Evolutionary conservation across 2,797 vertebrate species (phyloP).

Genomic region (Alosa sapidissima): DNA sequence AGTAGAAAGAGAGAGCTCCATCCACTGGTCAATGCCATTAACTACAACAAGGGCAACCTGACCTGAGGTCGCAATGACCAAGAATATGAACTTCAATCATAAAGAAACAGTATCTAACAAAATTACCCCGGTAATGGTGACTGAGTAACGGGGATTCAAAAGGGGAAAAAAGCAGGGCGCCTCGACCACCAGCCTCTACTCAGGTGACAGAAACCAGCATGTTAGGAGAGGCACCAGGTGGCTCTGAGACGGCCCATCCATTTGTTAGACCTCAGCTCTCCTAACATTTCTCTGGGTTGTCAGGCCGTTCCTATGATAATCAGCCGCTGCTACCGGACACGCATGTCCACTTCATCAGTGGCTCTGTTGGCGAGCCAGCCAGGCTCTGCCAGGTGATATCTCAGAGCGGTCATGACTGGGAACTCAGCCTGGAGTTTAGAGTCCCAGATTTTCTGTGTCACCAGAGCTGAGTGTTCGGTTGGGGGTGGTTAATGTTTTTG

Average conservation of each 20-base stretch:
- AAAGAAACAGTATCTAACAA: neutral
- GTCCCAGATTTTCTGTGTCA: neutral
- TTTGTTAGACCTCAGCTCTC: neutral
- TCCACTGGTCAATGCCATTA: neutral
- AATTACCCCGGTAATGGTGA: neutral
- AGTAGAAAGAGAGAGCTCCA: neutral
- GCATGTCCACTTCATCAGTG: neutral
- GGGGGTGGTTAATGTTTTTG: neutral
- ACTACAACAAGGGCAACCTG: neutral
- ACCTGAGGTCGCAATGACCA: neutral
- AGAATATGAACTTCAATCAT: neutral
- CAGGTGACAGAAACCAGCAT: neutral
- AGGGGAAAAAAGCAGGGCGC: neutral
- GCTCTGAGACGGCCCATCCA: neutral
- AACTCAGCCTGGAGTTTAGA: neutral
- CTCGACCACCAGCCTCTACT: neutral
- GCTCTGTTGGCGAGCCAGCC: neutral
- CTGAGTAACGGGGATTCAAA: neutral
- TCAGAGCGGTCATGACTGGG: neutral
- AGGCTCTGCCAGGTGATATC: neutral
- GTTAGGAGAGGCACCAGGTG: conserved; percentile 2
- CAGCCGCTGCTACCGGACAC: neutral
- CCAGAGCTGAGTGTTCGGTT: neutral
- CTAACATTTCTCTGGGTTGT: neutral
- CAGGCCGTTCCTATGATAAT: conserved; percentile 18